A percentile compares a stretch with the other conserved stretches of the same genome.
Conservation (phyloP, 2,113 vertebrate species). For the Bucco capensis region DNA sequence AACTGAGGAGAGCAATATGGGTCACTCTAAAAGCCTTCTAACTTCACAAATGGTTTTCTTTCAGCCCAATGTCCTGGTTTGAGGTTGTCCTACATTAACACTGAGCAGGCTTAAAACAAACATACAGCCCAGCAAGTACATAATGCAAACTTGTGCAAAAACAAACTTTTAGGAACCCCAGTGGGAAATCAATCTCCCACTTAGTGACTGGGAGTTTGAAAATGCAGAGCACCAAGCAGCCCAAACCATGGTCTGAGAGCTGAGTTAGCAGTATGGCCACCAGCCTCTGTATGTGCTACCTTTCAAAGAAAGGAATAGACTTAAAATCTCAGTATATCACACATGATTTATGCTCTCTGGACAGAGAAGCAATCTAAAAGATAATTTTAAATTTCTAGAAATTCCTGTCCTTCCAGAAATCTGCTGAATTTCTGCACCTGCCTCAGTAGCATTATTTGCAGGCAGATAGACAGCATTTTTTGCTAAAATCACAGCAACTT, state of each 20-base stretch:
- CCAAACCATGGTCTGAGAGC: not conserved
- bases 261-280: not conserved
- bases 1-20: not conserved
- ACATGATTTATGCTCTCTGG: not conserved
- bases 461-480: not conserved
- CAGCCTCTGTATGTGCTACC: not conserved
- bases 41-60: not conserved
- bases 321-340: not conserved
- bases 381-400: not conserved
- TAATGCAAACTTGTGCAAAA: not conserved
- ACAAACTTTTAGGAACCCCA: not conserved
- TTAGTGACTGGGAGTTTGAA: not conserved
- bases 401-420: not conserved
- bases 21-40: not conserved
- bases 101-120: not conserved
- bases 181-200: not conserved
- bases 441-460: not conserved
- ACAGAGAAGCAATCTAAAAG: not conserved
- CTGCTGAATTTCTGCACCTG: not conserved
- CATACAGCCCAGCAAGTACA: not conserved
- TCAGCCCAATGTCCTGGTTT: not conserved
- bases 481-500: not conserved
- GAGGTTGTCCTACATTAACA: not conserved
- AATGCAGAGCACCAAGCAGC: not conserved
- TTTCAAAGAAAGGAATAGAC: not conserved